These are phyloP conservation scores for Calephelis virginiensis DNA, from an alignment of 1,140 invertebrate species.

Conservation along the genomic window DNA sequence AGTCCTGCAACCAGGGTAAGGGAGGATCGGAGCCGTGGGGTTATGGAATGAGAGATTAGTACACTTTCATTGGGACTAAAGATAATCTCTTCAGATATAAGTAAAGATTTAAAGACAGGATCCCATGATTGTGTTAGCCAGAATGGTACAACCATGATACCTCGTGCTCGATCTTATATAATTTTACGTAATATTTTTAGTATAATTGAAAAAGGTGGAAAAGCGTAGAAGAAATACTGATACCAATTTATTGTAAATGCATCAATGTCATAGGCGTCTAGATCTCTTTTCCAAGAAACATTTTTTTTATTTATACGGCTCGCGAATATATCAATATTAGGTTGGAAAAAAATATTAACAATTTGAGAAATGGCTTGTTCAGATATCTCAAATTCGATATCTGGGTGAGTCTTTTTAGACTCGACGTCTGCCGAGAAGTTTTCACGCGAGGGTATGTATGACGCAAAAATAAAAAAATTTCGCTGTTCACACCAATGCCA, in stretches of 20 bases:
- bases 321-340: not conserved
- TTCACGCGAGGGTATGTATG: too few species aligned
- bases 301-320: conserved; percentile 6
- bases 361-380: not conserved
- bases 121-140: conserved; percentile 21
- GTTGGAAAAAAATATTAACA: not conserved
- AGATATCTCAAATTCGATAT: not conserved
- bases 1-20: conserved; percentile 29
- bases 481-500: conserved; percentile 11
- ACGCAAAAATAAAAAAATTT: too few species aligned
- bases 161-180: not conserved
- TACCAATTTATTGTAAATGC: conserved; percentile 12
- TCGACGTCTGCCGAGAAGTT: not conserved
- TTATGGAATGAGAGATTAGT: not conserved
- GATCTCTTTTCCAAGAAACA: not conserved
- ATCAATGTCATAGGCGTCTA: conserved; percentile 5
- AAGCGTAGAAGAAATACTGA: conserved; percentile 3
- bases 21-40: not conserved
- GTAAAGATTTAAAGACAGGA: not conserved
- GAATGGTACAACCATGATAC: conserved; percentile 15
- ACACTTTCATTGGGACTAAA: too few species aligned
- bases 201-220: conserved; percentile 13
- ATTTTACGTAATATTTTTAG: conserved; percentile 11
- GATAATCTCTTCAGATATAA: too few species aligned
- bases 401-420: not conserved